phyloP scores from a whole-genome alignment of 2,797 vertebrate genomes.

The Pseudopleuronectes americanus region DNA sequence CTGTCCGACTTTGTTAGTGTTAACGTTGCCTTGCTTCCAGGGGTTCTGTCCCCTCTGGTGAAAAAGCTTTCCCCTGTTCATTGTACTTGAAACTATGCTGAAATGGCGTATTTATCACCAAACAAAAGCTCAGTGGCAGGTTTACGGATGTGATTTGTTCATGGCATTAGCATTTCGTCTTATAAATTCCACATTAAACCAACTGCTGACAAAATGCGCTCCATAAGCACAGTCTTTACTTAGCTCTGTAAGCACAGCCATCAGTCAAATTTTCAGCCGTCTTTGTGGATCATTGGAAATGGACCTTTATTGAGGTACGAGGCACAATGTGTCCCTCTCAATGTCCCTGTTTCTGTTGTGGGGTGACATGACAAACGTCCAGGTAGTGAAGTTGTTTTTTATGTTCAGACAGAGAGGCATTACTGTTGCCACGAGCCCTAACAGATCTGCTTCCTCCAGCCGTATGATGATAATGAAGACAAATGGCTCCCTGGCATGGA shows the following conservation, averaged over 20 bases:
- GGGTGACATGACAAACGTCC: conserved; percentile 68
- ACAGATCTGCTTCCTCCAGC: conserved; percentile 71
- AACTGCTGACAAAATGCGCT: conserved; percentile 33
- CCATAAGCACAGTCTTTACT: conserved; percentile 26
- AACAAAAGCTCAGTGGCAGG: conserved; percentile 47
- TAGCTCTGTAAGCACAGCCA: conserved; percentile 31
- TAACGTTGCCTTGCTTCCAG: conserved; percentile 67
- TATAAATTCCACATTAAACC: conserved; percentile 37
- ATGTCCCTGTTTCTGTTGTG: conserved; percentile 24
- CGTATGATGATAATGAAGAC: conserved; percentile 77
- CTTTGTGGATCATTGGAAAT: conserved; percentile 45
- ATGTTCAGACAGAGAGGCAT: conserved; percentile 62
- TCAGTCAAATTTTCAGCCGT: conserved; percentile 36
- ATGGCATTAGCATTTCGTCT: conserved; percentile 39
- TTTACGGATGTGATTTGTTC: conserved; percentile 45
- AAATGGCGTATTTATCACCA: conserved; percentile 56
- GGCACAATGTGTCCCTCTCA: conserved; percentile 37
- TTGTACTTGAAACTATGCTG: conserved; percentile 50
- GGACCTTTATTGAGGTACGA: conserved; percentile 32
- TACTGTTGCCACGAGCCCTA: conserved; percentile 59
- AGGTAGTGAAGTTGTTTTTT: conserved; percentile 62
- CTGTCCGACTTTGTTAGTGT: conserved; percentile 76
- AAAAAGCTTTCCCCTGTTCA: conserved; percentile 42
- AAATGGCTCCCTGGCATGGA: conserved; percentile 69
- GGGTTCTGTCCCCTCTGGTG: not conserved